A percentile compares a stretch with the other conserved stretches of the same genome.
These are phyloP conservation scores for Dolichopus griseipennis DNA, from an alignment of 2,888 invertebrate genomes.

Conservation along the genomic window DNA sequence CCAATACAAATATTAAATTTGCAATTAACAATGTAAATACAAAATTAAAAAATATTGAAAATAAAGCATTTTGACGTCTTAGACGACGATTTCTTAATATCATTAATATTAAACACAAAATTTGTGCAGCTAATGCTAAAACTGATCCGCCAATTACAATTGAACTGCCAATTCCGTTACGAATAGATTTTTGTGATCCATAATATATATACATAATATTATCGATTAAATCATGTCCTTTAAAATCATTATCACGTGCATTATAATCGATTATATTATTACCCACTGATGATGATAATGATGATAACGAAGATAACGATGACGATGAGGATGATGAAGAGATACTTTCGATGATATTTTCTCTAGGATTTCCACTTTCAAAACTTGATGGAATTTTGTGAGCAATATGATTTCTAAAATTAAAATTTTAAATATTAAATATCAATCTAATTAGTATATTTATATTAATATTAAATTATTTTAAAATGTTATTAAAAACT, in stretches of 20 bases:
- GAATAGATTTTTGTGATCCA: constrained; percentile 46
- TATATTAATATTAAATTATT: too few relatives aligned
- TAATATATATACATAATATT: constrained; percentile 65
- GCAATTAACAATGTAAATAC: constrained; percentile 53
- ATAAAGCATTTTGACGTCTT: constrained; percentile 31
- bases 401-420: not conserved
- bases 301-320: not conserved
- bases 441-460: too few relatives aligned
- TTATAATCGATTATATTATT: constrained; percentile 14
- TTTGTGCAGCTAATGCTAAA: constrained; percentile 46
- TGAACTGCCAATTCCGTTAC: constrained; percentile 47
- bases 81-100: constrained; percentile 23
- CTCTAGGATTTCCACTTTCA: not conserved
- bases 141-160: constrained; percentile 46
- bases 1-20: constrained; percentile 56
- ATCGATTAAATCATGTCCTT: constrained; percentile 62
- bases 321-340: constrained; percentile 7
- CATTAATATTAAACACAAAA: constrained; percentile 43
- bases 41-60: constrained; percentile 51
- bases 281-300: not conserved
- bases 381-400: not conserved
- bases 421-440: not conserved
- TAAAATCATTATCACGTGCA: constrained; percentile 44
- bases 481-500: too few relatives aligned
- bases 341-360: not conserved